These are phyloP conservation scores for Butorides virescens DNA, from an alignment of 2,113 vertebrate species.

Conservation along the genomic window DNA sequence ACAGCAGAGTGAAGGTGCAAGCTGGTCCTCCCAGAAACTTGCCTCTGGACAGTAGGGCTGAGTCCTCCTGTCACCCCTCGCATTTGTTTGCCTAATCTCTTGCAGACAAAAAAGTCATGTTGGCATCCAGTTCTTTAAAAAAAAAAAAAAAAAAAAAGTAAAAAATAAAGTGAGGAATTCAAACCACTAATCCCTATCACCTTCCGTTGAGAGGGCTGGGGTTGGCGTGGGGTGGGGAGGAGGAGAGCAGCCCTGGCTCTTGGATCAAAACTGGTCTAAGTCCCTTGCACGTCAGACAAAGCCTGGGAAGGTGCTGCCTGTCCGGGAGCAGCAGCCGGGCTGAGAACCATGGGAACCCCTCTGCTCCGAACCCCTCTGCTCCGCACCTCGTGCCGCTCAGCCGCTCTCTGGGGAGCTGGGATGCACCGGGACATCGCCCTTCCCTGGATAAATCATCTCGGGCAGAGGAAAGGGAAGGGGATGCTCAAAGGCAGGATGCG, in stretches of 20 bases:
- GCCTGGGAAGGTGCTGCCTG: not conserved
- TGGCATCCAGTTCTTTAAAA: not conserved
- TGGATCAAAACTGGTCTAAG: constrained; percentile 14
- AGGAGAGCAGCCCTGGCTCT: not conserved
- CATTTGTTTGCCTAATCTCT: not conserved
- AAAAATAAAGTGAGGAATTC: not conserved
- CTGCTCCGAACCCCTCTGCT: not conserved
- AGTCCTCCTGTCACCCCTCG: not conserved
- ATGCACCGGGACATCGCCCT: not conserved
- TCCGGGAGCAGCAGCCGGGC: constrained; percentile 25
- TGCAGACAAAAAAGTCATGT: not conserved
- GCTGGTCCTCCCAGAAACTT: not conserved
- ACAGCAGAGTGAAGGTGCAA: not conserved
- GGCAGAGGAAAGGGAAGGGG: not conserved
- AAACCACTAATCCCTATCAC: not conserved
- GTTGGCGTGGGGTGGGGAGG: not conserved
- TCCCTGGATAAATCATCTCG: not conserved
- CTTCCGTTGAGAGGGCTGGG: not conserved
- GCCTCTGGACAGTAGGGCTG: not conserved
- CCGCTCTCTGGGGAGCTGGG: not conserved
- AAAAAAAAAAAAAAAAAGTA: not conserved
- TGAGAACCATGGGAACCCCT: not conserved
- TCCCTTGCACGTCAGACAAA: not conserved
- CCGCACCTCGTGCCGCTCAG: rapidly evolving
- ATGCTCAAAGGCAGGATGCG: not conserved